Percentiles rank a stretch among this genome's conserved stretches.
Evolutionary conservation across 2,113 vertebrate species (phyloP).

Genomic region (Emydura subglobosa): DNA sequence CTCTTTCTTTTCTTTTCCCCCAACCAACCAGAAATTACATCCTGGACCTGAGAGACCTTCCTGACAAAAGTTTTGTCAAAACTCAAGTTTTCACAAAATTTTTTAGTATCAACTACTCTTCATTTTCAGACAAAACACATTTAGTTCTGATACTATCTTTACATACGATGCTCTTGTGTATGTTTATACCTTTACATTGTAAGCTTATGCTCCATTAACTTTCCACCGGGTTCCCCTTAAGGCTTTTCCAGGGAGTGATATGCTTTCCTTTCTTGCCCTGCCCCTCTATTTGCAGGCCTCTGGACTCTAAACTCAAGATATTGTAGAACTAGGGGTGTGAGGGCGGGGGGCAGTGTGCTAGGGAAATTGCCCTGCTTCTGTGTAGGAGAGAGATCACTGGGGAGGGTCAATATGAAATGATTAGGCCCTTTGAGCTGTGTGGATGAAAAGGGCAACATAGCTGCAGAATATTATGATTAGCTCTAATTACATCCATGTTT

Average conservation of each 20-base stretch:
- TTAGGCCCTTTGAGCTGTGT: not conserved
- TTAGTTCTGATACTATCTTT: not conserved
- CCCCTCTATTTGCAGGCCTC: not conserved
- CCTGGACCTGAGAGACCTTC: not conserved
- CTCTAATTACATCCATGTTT: not conserved
- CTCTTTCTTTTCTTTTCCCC: too few relatives aligned
- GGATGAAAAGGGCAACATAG: not conserved
- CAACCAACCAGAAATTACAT: not conserved
- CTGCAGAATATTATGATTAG: not conserved
- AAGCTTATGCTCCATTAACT: not conserved
- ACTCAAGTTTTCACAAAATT: not conserved
- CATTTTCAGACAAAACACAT: not conserved
- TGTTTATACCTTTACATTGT: not conserved
- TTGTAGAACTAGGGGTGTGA: not conserved
- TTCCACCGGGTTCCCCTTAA: not conserved
- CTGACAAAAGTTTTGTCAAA: not conserved
- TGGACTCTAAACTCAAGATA: not conserved
- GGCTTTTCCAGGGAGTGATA: not conserved
- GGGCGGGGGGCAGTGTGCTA: accelerated
- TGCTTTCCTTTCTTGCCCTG: not conserved
- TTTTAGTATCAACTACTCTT: not conserved
- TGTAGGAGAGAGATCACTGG: accelerated
- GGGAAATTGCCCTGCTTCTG: not conserved
- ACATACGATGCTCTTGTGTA: not conserved
- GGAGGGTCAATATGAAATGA: not conserved